Base-by-base conservation (phyloP, 2,797 vertebrate genomes). In the Xyrichtys novacula region DNA sequence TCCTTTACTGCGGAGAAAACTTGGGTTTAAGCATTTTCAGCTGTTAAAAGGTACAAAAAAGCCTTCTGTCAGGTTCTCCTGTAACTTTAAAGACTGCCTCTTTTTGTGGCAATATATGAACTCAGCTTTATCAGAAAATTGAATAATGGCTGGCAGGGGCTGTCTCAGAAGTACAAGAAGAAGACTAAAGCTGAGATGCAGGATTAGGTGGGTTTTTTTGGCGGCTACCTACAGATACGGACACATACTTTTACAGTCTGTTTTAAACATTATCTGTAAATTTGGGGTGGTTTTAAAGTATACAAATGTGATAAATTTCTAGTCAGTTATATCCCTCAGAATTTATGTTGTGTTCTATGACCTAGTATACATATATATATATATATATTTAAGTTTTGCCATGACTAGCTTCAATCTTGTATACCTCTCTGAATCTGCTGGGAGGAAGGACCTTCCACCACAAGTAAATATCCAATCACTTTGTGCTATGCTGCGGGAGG, bases 11-110 rank as follows among this genome's bases (percentile, higher is more conserved):
- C 46, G 0, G 38, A 70, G 65, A 28, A 57, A 59, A 29, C 43
- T 60, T 74, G 65, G 50, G 71, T 77, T 73, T 22, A 65, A 67
- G n/a, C 39, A 23, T 23, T 39, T 71, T 59, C 22, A 65, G 58
- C 34, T 25, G 14, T 44, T 64, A 40, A 40, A 58, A 34, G 44
- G 50, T 22, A n/a, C 26, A 15, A 34, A 17, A 67, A 47, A 38
- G 3, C 6, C 15, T 59, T 42, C 58, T 62, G 42, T 49, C 48
- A 55, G 47, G 17, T 25, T 47, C 29, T 9, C 1, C 26, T 57
- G 43, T 29, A 20, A 50, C 31, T 47, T 31, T 12, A 68, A 26
- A 71, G 42, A 56, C 69, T 23, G 58, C 23, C 9, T 39, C 70
- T 75, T 67, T 39, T 47, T 44, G 0, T 39, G 26, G 12, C 31